Percentiles rank a stretch among this genome's conserved stretches.
Conservation (phyloP, 2,113 vertebrate species). For the Equus przewalskii region DNA sequence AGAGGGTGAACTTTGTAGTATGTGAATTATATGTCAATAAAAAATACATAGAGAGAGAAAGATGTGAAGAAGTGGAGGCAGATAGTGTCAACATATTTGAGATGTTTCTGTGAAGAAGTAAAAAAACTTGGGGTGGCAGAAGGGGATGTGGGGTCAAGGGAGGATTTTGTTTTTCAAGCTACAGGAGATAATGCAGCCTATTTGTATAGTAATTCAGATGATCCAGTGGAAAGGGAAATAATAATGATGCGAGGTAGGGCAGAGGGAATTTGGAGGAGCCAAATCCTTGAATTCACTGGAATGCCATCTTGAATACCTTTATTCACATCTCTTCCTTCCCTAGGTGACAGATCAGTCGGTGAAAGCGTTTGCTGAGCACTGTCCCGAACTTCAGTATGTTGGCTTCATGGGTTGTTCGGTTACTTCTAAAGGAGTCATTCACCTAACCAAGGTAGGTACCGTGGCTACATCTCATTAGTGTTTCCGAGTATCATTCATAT, state of each 20-base stretch:
- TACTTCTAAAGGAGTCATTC: conserved; percentile 98
- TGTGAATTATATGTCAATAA: conserved; percentile 35
- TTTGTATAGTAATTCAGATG: neutral
- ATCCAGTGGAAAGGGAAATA: neutral
- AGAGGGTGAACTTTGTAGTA: neutral
- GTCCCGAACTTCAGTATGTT: conserved; percentile 97
- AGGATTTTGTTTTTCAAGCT: neutral
- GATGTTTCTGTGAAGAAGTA: neutral
- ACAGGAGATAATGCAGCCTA: neutral
- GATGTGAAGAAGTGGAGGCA: neutral
- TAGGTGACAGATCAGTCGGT: conserved; percentile 97
- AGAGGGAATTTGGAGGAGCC: neutral
- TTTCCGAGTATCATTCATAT: neutral
- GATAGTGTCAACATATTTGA: neutral
- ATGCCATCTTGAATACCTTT: neutral
- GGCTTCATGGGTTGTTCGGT: conserved; percentile 99
- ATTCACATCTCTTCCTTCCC: conserved; percentile 50
- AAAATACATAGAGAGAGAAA: neutral
- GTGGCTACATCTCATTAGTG: rapidly evolving
- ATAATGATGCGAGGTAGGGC: neutral
- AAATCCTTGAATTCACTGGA: neutral
- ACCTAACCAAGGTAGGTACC: conserved; percentile 96
- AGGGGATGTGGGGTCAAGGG: neutral
- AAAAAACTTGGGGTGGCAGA: neutral
- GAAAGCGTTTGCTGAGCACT: conserved; percentile 97